phyloP scores from a whole-genome alignment of 2,113 vertebrate genomes.

The Tichodroma muraria region DNA sequence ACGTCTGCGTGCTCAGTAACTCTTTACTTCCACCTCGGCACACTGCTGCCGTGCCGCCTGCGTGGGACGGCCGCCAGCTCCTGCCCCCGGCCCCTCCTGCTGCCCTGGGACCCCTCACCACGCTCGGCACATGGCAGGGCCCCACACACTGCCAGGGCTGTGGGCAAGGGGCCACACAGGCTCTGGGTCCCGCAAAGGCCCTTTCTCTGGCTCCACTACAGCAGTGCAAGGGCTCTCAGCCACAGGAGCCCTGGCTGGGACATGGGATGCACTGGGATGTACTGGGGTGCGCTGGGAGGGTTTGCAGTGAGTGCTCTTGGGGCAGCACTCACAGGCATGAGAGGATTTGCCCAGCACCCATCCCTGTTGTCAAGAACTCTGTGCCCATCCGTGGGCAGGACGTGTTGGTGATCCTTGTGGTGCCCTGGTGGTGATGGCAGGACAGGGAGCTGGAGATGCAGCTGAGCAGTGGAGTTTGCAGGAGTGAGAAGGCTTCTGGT shows the following conservation, averaged over 20 bases:
- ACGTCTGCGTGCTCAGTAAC: constrained; percentile 38
- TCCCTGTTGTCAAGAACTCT: neutral
- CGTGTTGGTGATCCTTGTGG: fast-evolving
- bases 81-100: neutral
- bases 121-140: fast-evolving
- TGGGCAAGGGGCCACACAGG: fast-evolving
- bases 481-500: neutral
- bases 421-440: neutral
- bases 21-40: constrained; percentile 49
- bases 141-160: neutral
- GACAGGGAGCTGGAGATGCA: fast-evolving
- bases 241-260: fast-evolving
- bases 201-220: neutral
- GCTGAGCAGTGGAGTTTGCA: fast-evolving
- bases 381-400: neutral
- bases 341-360: neutral
- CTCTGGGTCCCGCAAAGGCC: neutral
- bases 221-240: neutral
- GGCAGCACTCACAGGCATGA: fast-evolving
- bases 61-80: neutral
- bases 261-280: neutral
- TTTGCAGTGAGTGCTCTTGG: neutral
- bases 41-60: neutral
- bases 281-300: neutral
- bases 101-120: fast-evolving